Evolutionary conservation across 2,888 invertebrate species (phyloP).

Genomic region (Cenopis cana): DNA sequence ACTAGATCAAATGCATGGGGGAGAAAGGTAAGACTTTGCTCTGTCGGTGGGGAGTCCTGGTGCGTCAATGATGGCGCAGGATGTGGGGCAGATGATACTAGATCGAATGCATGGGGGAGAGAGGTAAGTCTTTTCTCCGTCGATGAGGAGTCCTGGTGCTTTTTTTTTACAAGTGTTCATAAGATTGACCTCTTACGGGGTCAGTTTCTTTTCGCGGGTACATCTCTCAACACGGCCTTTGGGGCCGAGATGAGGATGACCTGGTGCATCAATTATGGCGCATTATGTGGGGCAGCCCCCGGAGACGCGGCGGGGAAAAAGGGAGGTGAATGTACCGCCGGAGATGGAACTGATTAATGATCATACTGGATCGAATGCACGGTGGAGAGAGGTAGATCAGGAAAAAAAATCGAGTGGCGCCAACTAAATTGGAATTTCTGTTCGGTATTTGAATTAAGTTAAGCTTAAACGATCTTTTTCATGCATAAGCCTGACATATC

Average conservation of each 20-base stretch:
- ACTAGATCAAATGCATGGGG: slow-evolving; percentile 88
- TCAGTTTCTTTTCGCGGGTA: too few relatives aligned
- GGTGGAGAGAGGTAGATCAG: slow-evolving; percentile 88
- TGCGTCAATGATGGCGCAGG: slow-evolving; percentile 84
- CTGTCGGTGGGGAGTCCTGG: slow-evolving; percentile 90
- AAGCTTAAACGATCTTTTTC: too few relatives aligned
- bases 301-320: slow-evolving; percentile 85
- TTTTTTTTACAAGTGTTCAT: too few relatives aligned
- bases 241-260: too few relatives aligned
- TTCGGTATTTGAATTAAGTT: too few relatives aligned
- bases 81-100: slow-evolving; percentile 67
- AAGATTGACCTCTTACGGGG: too few relatives aligned
- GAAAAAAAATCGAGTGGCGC: too few relatives aligned
- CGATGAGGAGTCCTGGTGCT: slow-evolving; percentile 90
- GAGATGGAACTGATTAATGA: too few relatives aligned
- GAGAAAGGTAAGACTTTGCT: slow-evolving; percentile 84
- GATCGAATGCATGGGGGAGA: slow-evolving; percentile 90
- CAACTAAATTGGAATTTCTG: too few relatives aligned
- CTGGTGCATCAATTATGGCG: slow-evolving; percentile 85
- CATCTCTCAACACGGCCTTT: too few relatives aligned
- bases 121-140: slow-evolving; percentile 84
- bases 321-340: slow-evolving; percentile 64
- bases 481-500: background rate
- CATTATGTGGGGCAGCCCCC: slow-evolving; percentile 75
- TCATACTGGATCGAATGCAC: slow-evolving; percentile 84